phyloP scores from a whole-genome alignment of 1,140 invertebrate genomes.

The Bactericera cockerelli region DNA sequence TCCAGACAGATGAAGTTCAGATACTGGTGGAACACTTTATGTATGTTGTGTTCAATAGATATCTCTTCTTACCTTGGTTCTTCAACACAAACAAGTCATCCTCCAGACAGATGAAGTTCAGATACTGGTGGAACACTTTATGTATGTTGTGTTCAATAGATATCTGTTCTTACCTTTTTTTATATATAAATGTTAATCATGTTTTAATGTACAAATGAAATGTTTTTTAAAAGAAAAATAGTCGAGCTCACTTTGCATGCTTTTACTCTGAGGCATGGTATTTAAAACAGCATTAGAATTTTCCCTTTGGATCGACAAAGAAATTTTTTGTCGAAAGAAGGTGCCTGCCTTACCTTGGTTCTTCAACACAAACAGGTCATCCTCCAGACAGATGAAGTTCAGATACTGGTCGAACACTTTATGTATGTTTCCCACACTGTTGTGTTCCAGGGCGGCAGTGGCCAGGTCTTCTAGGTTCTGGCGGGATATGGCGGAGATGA shows the following conservation, averaged over 20 bases:
- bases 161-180: too few relatives aligned
- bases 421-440: constrained; percentile 49
- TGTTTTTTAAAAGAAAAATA: too few relatives aligned
- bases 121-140: constrained; percentile 92
- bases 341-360: constrained; percentile 52
- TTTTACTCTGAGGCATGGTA: too few relatives aligned
- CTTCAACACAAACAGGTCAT: constrained; percentile 89
- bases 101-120: constrained; percentile 96
- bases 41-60: constrained; percentile 73
- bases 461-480: constrained; percentile 94
- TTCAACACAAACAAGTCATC: constrained; percentile 25
- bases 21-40: constrained; percentile 94
- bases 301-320: too few relatives aligned
- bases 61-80: constrained; percentile 45
- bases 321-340: too few relatives aligned
- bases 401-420: constrained; percentile 96
- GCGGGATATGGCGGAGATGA: constrained; percentile 88
- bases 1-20: constrained; percentile 96
- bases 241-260: too few relatives aligned
- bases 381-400: constrained; percentile 96
- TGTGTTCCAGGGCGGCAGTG: constrained; percentile 38
- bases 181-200: too few relatives aligned
- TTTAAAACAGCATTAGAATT: too few relatives aligned
- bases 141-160: too few relatives aligned
- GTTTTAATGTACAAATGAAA: too few relatives aligned